Conservation (phyloP, 1,140 invertebrate genomes). For the Cydia strobilella region DNA sequence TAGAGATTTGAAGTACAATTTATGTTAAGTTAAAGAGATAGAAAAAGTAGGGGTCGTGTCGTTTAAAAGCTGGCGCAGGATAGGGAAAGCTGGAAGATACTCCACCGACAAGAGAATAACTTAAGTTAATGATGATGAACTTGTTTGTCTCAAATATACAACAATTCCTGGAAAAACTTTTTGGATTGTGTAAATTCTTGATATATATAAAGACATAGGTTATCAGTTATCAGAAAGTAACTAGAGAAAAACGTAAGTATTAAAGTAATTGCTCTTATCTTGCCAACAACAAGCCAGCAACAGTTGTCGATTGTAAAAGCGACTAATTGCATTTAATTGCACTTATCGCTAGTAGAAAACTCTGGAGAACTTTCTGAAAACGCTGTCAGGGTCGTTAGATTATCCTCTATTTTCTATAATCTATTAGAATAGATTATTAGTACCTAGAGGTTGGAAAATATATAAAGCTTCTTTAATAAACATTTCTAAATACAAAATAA, state of each 20-base stretch:
- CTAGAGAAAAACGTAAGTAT: background rate
- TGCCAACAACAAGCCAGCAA: background rate
- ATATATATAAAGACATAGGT: too few species aligned
- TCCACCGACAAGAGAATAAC: too few species aligned
- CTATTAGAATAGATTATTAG: too few species aligned
- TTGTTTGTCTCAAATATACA: background rate
- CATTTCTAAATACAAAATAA: too few species aligned
- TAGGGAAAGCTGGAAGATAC: too few species aligned
- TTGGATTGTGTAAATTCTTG: too few species aligned
- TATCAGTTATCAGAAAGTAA: background rate
- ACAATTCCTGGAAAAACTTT: background rate
- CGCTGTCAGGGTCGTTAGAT: background rate
- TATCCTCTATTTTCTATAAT: background rate
- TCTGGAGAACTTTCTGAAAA: background rate
- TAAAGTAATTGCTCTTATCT: constrained; percentile 12
- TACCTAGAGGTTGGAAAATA: too few species aligned
- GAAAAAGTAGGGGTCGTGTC: too few species aligned
- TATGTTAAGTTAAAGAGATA: too few species aligned
- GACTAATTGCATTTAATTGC: constrained; percentile 11
- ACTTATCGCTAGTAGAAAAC: background rate
- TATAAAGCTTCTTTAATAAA: too few species aligned
- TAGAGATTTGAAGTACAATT: background rate
- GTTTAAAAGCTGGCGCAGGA: too few species aligned
- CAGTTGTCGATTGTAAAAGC: background rate
- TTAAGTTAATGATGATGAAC: too few species aligned